Percentiles rank a stretch among this genome's conserved stretches.
Evolutionary conservation across 2,888 invertebrate species (phyloP).

Genomic region (Neoaliturus tenellus): DNA sequence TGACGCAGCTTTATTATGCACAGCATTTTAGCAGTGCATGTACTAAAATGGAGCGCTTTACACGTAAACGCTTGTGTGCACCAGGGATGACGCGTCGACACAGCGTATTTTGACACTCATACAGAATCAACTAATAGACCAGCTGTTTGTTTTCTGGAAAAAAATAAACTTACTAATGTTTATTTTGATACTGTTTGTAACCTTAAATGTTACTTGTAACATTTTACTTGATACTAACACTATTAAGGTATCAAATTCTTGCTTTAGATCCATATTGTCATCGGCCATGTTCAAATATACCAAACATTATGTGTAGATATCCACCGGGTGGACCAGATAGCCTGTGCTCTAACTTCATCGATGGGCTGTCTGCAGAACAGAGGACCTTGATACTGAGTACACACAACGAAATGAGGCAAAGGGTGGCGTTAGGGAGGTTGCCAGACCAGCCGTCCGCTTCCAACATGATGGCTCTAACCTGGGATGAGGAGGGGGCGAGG

Average conservation of each 20-base stretch:
- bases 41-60: too few relatives aligned
- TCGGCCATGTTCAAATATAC: not conserved
- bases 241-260: not conserved
- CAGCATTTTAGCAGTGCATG: too few relatives aligned
- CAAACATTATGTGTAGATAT: not conserved
- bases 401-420: slow-evolving; percentile 87
- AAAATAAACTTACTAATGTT: too few relatives aligned
- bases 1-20: too few relatives aligned
- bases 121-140: too few relatives aligned
- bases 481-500: slow-evolving; percentile 91
- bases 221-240: not conserved
- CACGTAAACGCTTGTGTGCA: too few relatives aligned
- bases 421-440: slow-evolving; percentile 86
- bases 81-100: too few relatives aligned
- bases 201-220: not conserved
- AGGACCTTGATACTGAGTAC: slow-evolving; percentile 85
- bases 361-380: slow-evolving; percentile 81
- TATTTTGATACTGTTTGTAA: not conserved
- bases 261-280: not conserved
- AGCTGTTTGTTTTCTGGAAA: too few relatives aligned
- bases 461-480: slow-evolving; percentile 89
- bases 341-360: slow-evolving; percentile 69
- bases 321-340: not conserved
- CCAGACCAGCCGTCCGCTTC: slow-evolving; percentile 85
- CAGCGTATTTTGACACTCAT: too few relatives aligned